These are phyloP conservation scores for Atrichornis clamosus DNA, from an alignment of 2,113 vertebrate species.

Conservation along the genomic window DNA sequence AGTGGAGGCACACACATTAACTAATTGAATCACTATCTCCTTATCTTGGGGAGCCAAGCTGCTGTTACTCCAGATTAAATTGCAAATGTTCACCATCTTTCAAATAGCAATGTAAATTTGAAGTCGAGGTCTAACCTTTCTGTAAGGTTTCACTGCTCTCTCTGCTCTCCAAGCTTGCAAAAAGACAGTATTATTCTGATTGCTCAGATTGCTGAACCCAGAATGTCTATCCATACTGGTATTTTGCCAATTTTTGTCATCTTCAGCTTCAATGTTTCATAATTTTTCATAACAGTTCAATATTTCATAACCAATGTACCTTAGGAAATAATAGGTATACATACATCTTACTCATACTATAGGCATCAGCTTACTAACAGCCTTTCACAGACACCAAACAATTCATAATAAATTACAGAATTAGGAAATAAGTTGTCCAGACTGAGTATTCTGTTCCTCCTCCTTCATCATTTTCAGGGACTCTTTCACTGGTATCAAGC, in stretches of 20 bases:
- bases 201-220: not conserved
- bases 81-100: not conserved
- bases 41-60: not conserved
- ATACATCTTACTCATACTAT: slow-evolving; percentile 41
- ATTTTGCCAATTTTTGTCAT: slow-evolving; percentile 14
- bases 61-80: not conserved
- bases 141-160: not conserved
- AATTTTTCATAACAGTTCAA: slow-evolving; percentile 47
- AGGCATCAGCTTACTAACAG: slow-evolving; percentile 28
- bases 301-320: slow-evolving; percentile 54
- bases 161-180: not conserved
- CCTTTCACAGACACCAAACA: slow-evolving; percentile 43
- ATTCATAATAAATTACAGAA: slow-evolving; percentile 56
- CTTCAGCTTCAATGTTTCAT: not conserved
- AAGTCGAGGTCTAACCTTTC: not conserved
- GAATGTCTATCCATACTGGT: not conserved
- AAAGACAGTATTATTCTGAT: not conserved
- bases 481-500: slow-evolving; percentile 33
- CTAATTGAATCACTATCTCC: slow-evolving; percentile 29
- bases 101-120: not conserved
- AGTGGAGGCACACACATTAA: not conserved
- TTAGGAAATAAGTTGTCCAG: slow-evolving; percentile 59
- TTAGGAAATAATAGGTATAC: slow-evolving; percentile 48
- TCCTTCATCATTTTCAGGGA: slow-evolving; percentile 50
- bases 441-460: slow-evolving; percentile 22